Percentiles rank a stretch among this genome's conserved stretches.
phyloP scores from a whole-genome alignment of 2,113 vertebrate genomes.

The Dascyllus trimaculatus region DNA sequence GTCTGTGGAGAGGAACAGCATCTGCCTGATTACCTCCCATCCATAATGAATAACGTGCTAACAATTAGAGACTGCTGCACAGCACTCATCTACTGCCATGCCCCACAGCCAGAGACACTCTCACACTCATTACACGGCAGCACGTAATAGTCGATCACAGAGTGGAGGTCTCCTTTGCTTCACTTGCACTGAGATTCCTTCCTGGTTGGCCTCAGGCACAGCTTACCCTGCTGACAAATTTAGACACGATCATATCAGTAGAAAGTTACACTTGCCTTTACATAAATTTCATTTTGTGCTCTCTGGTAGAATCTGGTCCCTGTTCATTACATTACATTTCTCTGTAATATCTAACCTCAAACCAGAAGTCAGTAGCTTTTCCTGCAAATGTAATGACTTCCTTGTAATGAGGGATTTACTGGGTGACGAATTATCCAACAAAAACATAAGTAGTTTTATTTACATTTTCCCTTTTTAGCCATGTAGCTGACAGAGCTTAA shows the following conservation, averaged over 20 bases:
- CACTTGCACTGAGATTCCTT: constrained; percentile 14
- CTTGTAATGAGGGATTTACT: no score
- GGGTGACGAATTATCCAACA: no score
- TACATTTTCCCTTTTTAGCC: no score
- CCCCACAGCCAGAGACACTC: constrained; percentile 46
- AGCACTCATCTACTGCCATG: constrained; percentile 34
- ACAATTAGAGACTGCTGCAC: constrained; percentile 60
- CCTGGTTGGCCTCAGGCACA: not conserved
- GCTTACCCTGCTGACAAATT: constrained; percentile 19
- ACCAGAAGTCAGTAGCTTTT: no score
- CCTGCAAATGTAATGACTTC: no score
- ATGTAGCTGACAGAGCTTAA: no score
- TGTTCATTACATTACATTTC: no score
- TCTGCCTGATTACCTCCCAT: constrained; percentile 38
- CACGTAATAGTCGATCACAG: constrained; percentile 37
- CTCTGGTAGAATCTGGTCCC: not conserved
- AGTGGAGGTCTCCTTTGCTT: constrained; percentile 24
- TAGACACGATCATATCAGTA: not conserved
- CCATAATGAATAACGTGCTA: constrained; percentile 68
- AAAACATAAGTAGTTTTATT: no score
- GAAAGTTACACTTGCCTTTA: not conserved
- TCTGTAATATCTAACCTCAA: no score
- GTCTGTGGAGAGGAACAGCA: constrained; percentile 14
- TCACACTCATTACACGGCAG: constrained; percentile 42
- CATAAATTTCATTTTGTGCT: not conserved